Base-by-base conservation (phyloP, 2,888 invertebrate genomes). In the Neuroscelio doddi region DNA sequence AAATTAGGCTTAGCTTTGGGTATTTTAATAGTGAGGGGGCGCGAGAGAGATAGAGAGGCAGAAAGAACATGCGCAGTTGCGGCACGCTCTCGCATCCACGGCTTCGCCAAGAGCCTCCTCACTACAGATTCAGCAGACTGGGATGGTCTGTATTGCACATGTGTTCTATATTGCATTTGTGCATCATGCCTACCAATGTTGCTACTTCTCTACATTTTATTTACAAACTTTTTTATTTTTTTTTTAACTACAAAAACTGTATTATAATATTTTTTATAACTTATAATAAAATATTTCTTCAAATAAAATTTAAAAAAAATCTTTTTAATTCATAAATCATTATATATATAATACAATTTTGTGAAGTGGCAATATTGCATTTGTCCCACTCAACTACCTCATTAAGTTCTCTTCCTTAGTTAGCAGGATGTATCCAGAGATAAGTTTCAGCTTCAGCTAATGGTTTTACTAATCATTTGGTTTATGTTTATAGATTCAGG, bases 21-120 rank as follows among this genome's bases (percentile, higher is more conserved):
- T 74, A 70, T 77, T 74, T 76, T 78, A 69, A 76, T 69, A 85
- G 86, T 76, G 76, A 82, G 84, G 74, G 86, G 86, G 78, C 85
- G 86, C 85, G 87, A 87, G 81, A 85, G 85, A 82, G 86, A 83
- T 79, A 80, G 80, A 72, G 82, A 83, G 72, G 79, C 87, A 73
- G 85, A 85, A 76, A 88, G 90, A 64, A 87, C 88, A 77, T 90
- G 90, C 86, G 89, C 90, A 75, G 88, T 87, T 73, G 87, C 88
- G 55, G 90, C 90, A 74, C 86, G 88, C 78, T 82, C 85, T 86
- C 89, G 89, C 86, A 90, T 90, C 85, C 89, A 90, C 86, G 86
- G 86, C 81, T 90, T 90, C 87, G 87, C 88, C 84, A 88, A 88
- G 81, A 87, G 87, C 79, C 87, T 90, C 64, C 87, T 83, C 73